Conservation (phyloP, 2,113 vertebrate species). For the Rhynchopsitta pachyrhyncha region DNA sequence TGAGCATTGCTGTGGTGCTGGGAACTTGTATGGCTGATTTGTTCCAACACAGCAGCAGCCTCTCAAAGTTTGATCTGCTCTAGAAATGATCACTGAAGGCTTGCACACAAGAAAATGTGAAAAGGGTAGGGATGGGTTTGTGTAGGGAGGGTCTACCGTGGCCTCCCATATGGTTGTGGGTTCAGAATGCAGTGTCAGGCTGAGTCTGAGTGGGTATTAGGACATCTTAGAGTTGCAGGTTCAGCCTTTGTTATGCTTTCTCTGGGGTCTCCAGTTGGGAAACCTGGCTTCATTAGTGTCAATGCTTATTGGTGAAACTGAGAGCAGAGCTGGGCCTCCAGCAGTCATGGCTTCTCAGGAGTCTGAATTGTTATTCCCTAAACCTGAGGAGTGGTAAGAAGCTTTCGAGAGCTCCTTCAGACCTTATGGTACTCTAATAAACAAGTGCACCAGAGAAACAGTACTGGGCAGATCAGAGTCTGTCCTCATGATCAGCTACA, state of each 20-base stretch:
- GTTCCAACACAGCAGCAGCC: background rate
- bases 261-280: background rate
- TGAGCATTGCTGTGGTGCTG: background rate
- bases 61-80: background rate
- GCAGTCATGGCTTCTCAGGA: background rate
- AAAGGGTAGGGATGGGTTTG: background rate
- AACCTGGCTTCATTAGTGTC: background rate
- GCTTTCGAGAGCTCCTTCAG: background rate
- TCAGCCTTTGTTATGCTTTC: background rate
- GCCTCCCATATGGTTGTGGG: background rate
- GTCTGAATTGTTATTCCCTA: background rate
- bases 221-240: background rate
- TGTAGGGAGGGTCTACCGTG: background rate
- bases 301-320: conserved; percentile 4
- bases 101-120: background rate
- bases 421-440: background rate
- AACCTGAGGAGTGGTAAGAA: background rate
- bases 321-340: background rate
- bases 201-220: background rate
- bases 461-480: background rate
- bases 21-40: background rate
- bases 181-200: background rate
- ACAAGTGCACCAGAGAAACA: background rate
- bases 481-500: background rate
- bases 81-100: background rate